Conservation (phyloP, 2,888 invertebrate genomes). For the Blastobasis adustella region DNA sequence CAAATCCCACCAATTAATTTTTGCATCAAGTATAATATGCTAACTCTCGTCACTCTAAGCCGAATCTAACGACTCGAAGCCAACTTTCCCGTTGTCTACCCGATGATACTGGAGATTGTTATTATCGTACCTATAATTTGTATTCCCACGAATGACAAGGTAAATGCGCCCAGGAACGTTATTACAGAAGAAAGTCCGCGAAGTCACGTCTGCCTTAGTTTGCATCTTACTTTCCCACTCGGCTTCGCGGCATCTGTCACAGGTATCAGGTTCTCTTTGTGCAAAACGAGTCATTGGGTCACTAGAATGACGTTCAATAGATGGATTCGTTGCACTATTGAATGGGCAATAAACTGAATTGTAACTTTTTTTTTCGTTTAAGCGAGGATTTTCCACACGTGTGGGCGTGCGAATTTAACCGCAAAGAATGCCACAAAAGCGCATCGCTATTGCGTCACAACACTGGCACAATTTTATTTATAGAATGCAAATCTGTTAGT, state of each 20-base stretch:
- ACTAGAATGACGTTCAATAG: conserved; percentile 36
- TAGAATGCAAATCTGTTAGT: no score
- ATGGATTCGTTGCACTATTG: conserved; percentile 17
- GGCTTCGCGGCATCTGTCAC: conserved; percentile 58
- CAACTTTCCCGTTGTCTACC: conserved; percentile 43
- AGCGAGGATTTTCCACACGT: conserved; percentile 47
- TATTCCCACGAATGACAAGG: conserved; percentile 67
- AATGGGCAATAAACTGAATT: conserved; percentile 16
- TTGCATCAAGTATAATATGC: conserved; percentile 17
- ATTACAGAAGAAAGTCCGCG: conserved; percentile 62
- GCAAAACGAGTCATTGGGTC: conserved; percentile 57
- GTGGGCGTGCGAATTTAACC: conserved; percentile 51
- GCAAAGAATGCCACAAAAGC: conserved; percentile 31
- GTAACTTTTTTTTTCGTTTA: conserved; percentile 25
- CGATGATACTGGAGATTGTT: conserved; percentile 39
- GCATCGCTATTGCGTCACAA: conserved; percentile 40
- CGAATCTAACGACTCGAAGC: conserved; percentile 15
- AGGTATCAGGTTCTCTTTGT: conserved; percentile 53
- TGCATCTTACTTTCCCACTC: conserved; percentile 60
- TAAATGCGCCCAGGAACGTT: conserved; percentile 49
- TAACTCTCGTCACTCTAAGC: conserved; percentile 9
- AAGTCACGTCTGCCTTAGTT: conserved; percentile 68
- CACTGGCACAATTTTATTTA: conserved; percentile 22
- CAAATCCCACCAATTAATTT: conserved; percentile 39
- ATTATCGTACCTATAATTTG: conserved; percentile 45